Evolutionary conservation across 37 sponge, comb jelly and placozoan genomes (phyloP).

Genomic region (Trichoplax adhaerens): DNA sequence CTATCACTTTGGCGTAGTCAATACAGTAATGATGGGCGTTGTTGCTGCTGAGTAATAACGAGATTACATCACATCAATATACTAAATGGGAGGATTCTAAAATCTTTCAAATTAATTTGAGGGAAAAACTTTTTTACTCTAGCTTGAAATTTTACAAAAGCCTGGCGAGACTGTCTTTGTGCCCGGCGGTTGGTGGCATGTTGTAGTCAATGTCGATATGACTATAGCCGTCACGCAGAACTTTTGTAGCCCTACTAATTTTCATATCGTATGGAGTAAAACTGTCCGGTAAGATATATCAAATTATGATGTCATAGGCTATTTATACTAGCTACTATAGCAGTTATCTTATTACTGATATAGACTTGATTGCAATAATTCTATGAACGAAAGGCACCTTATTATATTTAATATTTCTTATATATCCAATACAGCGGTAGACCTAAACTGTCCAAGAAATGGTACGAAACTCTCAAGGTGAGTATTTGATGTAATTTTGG

Average conservation of each 20-base stretch:
- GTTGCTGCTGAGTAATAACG: background rate
- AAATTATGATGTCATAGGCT: background rate
- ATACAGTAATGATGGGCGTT: background rate
- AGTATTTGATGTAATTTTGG: background rate
- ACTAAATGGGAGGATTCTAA: background rate
- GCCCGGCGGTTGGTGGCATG: conserved; percentile 99
- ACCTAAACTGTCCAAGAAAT: conserved; percentile 87
- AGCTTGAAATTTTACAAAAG: conserved; percentile 69
- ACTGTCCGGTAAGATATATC: conserved; percentile 33
- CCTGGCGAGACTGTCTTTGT: conserved; percentile 96
- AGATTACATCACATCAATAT: background rate
- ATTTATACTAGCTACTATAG: background rate
- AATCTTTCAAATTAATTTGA: background rate
- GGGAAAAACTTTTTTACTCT: background rate
- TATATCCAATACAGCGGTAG: conserved; percentile 24
- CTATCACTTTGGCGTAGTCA: background rate
- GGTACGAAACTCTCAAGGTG: conserved; percentile 53
- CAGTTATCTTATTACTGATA: background rate
- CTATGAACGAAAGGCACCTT: conserved; percentile 5
- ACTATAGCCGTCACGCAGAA: conserved; percentile 95
- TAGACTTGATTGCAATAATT: conserved; percentile 1
- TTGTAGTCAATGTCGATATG: conserved; percentile 78
- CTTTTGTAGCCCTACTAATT: conserved; percentile 64
- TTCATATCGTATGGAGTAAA: conserved; percentile 76
- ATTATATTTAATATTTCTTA: background rate